phyloP scores from a whole-genome alignment of 2,113 vertebrate species.

The Eulemur macaco region DNA sequence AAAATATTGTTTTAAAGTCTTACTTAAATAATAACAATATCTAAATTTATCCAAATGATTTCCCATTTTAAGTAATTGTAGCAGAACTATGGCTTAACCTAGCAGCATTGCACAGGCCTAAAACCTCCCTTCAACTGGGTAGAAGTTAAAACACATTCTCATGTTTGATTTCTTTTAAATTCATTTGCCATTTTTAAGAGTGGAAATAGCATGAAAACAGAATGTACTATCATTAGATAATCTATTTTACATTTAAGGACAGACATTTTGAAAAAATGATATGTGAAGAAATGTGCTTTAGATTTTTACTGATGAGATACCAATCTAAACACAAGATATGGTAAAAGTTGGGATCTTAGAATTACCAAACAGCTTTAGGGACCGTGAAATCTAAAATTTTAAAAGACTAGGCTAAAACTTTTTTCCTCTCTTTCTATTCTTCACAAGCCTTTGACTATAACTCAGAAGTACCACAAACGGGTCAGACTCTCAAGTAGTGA shows the following conservation, averaged over 20 bases:
- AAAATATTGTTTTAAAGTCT: slow-evolving; percentile 51
- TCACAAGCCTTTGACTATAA: background rate
- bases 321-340: background rate
- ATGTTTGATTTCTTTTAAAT: background rate
- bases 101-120: accelerated
- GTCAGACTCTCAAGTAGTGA: background rate
- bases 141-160: background rate
- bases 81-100: background rate
- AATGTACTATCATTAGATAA: background rate
- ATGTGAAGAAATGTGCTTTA: background rate
- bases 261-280: background rate
- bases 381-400: background rate
- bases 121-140: background rate
- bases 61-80: background rate
- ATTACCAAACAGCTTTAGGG: background rate
- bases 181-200: background rate
- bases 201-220: background rate
- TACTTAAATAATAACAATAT: slow-evolving; percentile 48
- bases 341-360: background rate
- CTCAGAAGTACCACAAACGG: background rate
- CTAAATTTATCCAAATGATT: slow-evolving; percentile 61
- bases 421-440: background rate
- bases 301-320: background rate
- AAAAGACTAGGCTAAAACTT: background rate
- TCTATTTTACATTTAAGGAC: background rate